Percentiles rank a stretch among this genome's conserved stretches.
Conservation (phyloP, 2,888 invertebrate species). For the Pandemis corylana region DNA sequence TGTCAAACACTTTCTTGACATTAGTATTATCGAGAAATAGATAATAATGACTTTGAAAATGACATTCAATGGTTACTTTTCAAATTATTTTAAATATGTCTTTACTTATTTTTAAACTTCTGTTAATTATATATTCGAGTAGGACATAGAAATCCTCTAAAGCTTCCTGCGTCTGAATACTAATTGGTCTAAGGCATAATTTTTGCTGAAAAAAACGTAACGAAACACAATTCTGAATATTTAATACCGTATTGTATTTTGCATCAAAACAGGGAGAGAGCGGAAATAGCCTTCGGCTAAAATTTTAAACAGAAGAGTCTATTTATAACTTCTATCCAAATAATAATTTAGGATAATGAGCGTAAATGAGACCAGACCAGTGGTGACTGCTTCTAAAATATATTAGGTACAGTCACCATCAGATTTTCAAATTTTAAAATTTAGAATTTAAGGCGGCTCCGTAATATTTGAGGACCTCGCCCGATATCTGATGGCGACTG, state of each 20-base stretch:
- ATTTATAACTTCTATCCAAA: conserved; percentile 7
- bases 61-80: too few species aligned
- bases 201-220: neutral
- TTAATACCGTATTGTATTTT: neutral
- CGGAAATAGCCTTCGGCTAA: conserved; percentile 1
- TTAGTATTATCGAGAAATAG: too few species aligned
- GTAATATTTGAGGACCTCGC: neutral
- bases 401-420: neutral
- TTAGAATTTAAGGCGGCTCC: neutral
- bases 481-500: too few species aligned
- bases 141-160: too few species aligned
- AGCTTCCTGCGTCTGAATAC: too few species aligned
- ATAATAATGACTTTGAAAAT: too few species aligned
- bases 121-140: neutral
- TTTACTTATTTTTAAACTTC: neutral
- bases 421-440: too few species aligned
- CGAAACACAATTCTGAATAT: neutral
- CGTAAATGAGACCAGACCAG: conserved; percentile 5
- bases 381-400: conserved; percentile 1
- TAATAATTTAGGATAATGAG: conserved; percentile 5
- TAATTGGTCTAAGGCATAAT: neutral
- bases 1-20: too few species aligned
- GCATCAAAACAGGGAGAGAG: neutral
- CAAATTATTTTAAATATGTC: neutral
- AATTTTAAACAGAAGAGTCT: conserved; percentile 2